Evolutionary conservation across 2,113 vertebrate species (phyloP).

Genomic region (Periophthalmodon schlosseri): DNA sequence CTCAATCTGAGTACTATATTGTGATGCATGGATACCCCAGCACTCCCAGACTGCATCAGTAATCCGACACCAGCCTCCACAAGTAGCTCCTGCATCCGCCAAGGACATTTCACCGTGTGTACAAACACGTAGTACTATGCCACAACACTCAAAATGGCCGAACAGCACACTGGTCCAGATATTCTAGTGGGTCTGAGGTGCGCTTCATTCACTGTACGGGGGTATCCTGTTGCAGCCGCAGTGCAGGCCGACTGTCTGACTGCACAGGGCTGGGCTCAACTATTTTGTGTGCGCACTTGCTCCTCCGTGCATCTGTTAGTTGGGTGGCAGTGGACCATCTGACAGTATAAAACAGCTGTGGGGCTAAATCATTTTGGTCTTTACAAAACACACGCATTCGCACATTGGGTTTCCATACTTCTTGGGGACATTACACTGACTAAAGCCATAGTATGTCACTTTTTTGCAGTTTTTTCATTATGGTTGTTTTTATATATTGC

Average conservation of each 20-base stretch:
- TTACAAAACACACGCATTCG: slow-evolving; percentile 49
- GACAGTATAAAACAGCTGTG: slow-evolving; percentile 66
- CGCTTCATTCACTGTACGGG: slow-evolving; percentile 5
- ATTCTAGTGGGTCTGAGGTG: background rate
- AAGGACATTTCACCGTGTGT: slow-evolving; percentile 71
- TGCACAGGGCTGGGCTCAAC: slow-evolving; percentile 9
- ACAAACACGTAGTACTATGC: slow-evolving; percentile 68
- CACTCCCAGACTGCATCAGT: slow-evolving; percentile 66
- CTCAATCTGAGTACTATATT: background rate
- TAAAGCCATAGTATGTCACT: no score
- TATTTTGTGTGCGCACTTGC: slow-evolving; percentile 41
- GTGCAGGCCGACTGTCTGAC: slow-evolving; percentile 11
- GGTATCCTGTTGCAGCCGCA: slow-evolving; percentile 9
- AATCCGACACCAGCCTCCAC: slow-evolving; percentile 77
- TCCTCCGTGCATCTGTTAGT: slow-evolving; percentile 63
- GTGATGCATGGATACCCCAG: slow-evolving; percentile 42
- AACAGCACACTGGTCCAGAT: slow-evolving; percentile 4
- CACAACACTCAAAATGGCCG: slow-evolving; percentile 42
- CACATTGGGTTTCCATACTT: background rate
- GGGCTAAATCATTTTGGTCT: slow-evolving; percentile 54
- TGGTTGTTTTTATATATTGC: no score
- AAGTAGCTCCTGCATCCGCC: slow-evolving; percentile 65
- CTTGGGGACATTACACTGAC: no score
- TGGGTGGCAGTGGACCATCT: slow-evolving; percentile 62
- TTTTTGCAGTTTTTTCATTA: no score